Percentiles rank a stretch among this genome's conserved stretches.
phyloP scores from a whole-genome alignment of 2,113 vertebrate species.

The Microcebus griseorufus region DNA sequence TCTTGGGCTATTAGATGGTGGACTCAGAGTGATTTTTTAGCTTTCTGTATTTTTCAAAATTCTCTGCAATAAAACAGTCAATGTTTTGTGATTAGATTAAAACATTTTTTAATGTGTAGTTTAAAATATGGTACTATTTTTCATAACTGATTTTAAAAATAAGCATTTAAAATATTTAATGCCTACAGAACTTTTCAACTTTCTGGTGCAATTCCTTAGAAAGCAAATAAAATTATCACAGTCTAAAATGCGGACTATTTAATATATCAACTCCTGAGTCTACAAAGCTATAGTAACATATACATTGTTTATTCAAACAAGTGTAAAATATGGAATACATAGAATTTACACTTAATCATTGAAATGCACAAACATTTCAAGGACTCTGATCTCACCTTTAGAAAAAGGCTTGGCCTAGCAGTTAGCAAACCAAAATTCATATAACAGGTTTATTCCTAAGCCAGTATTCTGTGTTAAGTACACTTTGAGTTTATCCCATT shows the following conservation, averaged over 20 bases:
- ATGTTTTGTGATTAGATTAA: background rate
- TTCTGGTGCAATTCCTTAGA: constrained; percentile 3
- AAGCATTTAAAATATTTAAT: constrained; percentile 28
- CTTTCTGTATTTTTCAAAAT: background rate
- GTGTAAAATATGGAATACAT: background rate
- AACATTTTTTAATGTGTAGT: background rate
- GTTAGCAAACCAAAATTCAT: constrained; percentile 37
- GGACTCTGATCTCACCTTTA: constrained; percentile 49
- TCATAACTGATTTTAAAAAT: constrained; percentile 24
- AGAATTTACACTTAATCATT: background rate
- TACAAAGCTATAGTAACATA: constrained; percentile 71
- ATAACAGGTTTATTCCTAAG: background rate
- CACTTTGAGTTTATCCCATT: background rate
- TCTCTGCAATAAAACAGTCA: background rate
- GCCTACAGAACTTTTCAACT: background rate
- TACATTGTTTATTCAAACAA: constrained; percentile 59
- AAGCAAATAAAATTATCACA: background rate
- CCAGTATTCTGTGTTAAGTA: background rate
- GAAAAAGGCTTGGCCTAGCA: background rate
- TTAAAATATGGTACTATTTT: background rate
- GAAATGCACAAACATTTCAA: constrained; percentile 52
- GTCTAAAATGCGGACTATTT: constrained; percentile 65
- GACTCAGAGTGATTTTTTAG: background rate
- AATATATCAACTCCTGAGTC: constrained; percentile 72
- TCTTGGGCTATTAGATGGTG: no score